These are phyloP conservation scores for Diachasma alloeum DNA, from an alignment of 1,140 invertebrate genomes.

Conservation along the genomic window DNA sequence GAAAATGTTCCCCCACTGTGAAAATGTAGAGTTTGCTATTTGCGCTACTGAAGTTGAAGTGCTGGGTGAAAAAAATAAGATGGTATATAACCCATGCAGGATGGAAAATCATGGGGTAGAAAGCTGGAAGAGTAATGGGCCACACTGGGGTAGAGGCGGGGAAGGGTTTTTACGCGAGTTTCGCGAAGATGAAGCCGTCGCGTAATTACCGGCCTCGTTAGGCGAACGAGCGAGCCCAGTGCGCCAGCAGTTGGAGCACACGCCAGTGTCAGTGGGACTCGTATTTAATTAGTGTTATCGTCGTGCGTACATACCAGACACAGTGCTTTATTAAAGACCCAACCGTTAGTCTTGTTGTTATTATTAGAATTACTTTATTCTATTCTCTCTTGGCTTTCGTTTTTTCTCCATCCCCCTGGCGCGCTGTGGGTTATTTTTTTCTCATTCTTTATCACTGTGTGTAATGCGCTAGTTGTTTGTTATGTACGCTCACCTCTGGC, in stretches of 20 bases:
- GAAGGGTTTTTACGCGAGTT: constrained; percentile 55
- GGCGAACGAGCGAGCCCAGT: constrained; percentile 39
- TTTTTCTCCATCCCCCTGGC: constrained; percentile 2
- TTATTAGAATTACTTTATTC: constrained; percentile 16
- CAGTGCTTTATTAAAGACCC: constrained; percentile 40
- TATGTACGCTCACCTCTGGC: not conserved
- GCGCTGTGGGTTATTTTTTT: not conserved
- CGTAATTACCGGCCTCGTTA: constrained; percentile 64
- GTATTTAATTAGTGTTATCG: constrained; percentile 63
- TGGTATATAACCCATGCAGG: not conserved
- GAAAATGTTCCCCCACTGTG: not conserved
- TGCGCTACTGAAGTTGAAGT: constrained; percentile 6
- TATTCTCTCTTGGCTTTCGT: not conserved
- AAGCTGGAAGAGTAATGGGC: constrained; percentile 50
- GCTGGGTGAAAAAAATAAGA: constrained; percentile 3
- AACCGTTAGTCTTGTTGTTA: constrained; percentile 17
- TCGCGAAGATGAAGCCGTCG: constrained; percentile 62
- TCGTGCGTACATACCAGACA: constrained; percentile 34
- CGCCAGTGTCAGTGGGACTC: constrained; percentile 53
- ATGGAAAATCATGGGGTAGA: constrained; percentile 5
- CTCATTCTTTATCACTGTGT: not conserved
- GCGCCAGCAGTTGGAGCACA: constrained; percentile 17
- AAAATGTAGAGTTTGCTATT: not conserved
- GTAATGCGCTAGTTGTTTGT: not conserved
- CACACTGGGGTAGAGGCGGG: constrained; percentile 21